These are phyloP conservation scores for Drosophila ustulata DNA, from an alignment of 2,888 invertebrate genomes.

Conservation along the genomic window DNA sequence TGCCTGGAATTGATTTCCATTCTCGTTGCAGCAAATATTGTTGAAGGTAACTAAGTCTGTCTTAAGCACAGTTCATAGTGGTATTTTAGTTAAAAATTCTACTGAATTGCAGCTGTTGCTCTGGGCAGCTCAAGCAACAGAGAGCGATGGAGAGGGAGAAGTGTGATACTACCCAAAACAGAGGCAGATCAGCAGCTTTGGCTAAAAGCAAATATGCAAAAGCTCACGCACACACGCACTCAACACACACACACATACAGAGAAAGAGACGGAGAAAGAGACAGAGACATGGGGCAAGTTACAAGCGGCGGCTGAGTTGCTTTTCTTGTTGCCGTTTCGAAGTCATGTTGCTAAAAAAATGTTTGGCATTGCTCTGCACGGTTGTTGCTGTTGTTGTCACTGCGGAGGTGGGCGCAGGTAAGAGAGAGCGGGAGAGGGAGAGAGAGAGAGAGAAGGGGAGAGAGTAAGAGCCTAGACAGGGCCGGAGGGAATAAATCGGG, in stretches of 20 bases:
- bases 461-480: slow-evolving; percentile 23
- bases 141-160: not conserved
- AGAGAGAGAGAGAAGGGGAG: not conserved
- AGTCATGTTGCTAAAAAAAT: slow-evolving; percentile 26
- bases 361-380: slow-evolving; percentile 14
- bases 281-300: slow-evolving; percentile 10
- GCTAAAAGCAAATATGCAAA: slow-evolving; percentile 53
- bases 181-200: slow-evolving; percentile 29
- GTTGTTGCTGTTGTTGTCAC: slow-evolving; percentile 24
- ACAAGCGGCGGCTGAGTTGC: slow-evolving; percentile 43
- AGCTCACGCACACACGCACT: slow-evolving; percentile 30
- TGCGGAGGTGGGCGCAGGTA: slow-evolving; percentile 29
- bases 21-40: not conserved
- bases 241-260: slow-evolving; percentile 16
- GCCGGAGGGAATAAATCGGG: slow-evolving; percentile 31
- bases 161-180: slow-evolving; percentile 4
- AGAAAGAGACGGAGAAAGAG: not conserved
- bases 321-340: slow-evolving; percentile 51
- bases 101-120: not conserved
- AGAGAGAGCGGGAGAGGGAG: not conserved
- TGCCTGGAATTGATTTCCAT: not conserved
- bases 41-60: not conserved
- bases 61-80: not conserved
- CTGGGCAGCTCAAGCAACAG: slow-evolving; percentile 9
- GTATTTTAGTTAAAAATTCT: not conserved